phyloP scores from a whole-genome alignment of 2,797 vertebrate species.

The Spinus pinus region DNA sequence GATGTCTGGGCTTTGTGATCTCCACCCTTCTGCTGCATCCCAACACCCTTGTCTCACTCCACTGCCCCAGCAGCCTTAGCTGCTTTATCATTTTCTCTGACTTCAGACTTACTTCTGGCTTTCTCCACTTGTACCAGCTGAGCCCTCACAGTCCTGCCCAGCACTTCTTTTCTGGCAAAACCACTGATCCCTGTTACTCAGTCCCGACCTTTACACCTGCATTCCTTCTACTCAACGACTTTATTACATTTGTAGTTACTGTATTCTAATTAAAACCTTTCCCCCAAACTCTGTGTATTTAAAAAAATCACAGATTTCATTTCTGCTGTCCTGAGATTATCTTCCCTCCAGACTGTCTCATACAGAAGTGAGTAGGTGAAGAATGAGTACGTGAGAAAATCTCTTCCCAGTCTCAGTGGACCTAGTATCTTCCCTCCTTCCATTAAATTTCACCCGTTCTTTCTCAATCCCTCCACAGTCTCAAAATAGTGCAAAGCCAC shows the following conservation, averaged over 20 bases:
- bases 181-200: background rate
- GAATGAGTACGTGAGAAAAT: background rate
- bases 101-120: background rate
- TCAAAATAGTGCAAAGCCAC: background rate
- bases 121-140: background rate
- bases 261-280: background rate
- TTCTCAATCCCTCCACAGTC: background rate
- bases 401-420: background rate
- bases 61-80: background rate
- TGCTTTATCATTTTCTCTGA: background rate
- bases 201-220: background rate
- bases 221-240: background rate
- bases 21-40: fast-evolving
- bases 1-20: background rate
- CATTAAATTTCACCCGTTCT: background rate
- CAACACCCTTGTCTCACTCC: background rate
- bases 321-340: background rate
- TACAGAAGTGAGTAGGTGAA: background rate
- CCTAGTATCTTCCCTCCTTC: background rate
- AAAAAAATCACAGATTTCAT: background rate
- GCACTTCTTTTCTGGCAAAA: background rate
- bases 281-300: background rate
- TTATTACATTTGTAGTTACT: background rate
- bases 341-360: background rate
- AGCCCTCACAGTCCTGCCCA: background rate